A percentile compares a stretch with the other conserved stretches of the same genome.
phyloP scores from a whole-genome alignment of 2,888 invertebrate genomes.

The Xestobium rufovillosum region DNA sequence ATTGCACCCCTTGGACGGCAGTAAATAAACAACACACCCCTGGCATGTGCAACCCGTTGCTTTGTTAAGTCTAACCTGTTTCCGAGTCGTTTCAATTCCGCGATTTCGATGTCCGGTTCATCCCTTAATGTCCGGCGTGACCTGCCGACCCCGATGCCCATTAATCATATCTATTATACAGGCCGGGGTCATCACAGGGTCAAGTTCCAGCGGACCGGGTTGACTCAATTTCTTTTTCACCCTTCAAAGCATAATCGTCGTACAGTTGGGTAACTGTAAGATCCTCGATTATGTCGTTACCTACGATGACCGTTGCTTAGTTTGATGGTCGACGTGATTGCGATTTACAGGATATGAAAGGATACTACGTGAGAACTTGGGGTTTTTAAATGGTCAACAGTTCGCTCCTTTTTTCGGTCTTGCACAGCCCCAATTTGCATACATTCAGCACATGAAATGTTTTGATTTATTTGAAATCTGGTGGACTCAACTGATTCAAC shows the following conservation, averaged over 20 bases:
- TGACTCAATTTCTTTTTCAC: slow-evolving; percentile 8
- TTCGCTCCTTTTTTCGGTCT: slow-evolving; percentile 28
- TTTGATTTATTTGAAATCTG: slow-evolving; percentile 40
- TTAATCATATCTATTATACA: slow-evolving; percentile 45
- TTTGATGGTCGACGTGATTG: slow-evolving; percentile 29
- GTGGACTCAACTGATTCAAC: no score
- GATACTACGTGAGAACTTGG: slow-evolving; percentile 40
- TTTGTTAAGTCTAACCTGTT: slow-evolving; percentile 35
- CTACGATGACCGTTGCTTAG: slow-evolving; percentile 41
- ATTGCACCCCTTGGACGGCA: slow-evolving; percentile 31
- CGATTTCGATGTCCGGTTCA: slow-evolving; percentile 38
- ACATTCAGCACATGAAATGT: slow-evolving; percentile 41
- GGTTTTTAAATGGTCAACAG: slow-evolving; percentile 29
- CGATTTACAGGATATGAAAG: slow-evolving; percentile 35
- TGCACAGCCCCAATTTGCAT: slow-evolving; percentile 40
- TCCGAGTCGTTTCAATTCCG: slow-evolving; percentile 32
- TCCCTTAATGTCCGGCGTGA: slow-evolving; percentile 43
- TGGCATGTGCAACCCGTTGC: slow-evolving; percentile 35
- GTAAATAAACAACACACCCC: slow-evolving; percentile 39
- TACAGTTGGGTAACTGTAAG: slow-evolving; percentile 27
- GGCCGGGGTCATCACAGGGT: slow-evolving; percentile 36
- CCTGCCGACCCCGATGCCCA: slow-evolving; percentile 43
- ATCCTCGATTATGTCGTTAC: slow-evolving; percentile 45
- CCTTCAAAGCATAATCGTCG: slow-evolving; percentile 11
- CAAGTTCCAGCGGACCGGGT: slow-evolving; percentile 11